These are phyloP conservation scores for Nomia melanderi DNA, from an alignment of 1,140 invertebrate species.

Conservation along the genomic window DNA sequence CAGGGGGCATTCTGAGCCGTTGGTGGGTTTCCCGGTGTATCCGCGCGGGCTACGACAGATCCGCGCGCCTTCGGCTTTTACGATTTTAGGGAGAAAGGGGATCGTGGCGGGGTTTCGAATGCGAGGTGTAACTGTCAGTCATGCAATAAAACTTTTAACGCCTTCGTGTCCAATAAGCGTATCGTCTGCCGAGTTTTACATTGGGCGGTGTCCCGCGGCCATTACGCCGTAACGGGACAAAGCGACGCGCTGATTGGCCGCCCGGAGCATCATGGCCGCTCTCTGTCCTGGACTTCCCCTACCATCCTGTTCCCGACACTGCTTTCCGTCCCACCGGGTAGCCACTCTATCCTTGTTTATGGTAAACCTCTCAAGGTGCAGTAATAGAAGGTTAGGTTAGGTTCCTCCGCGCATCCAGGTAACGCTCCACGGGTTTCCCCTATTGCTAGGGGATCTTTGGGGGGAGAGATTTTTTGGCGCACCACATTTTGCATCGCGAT, in stretches of 20 bases:
- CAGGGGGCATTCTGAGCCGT: conserved; percentile 67
- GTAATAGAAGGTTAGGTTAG: conserved; percentile 14
- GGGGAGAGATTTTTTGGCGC: background rate
- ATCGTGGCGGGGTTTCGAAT: conserved; percentile 55
- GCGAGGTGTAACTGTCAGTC: conserved; percentile 75
- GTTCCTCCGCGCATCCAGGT: conserved; percentile 31
- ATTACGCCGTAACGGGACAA: conserved; percentile 74
- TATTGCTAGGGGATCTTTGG: background rate
- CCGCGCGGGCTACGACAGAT: conserved; percentile 37
- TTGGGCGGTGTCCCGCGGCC: conserved; percentile 77
- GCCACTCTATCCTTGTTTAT: conserved; percentile 44
- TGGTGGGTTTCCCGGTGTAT: conserved; percentile 55
- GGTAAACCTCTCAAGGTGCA: conserved; percentile 26
- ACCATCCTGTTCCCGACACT: conserved; percentile 14
- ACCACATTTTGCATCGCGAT: background rate
- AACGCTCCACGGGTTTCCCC: conserved; percentile 16
- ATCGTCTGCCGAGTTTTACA: conserved; percentile 68
- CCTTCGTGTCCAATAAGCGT: conserved; percentile 75
- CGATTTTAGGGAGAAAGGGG: conserved; percentile 61
- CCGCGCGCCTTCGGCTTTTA: conserved; percentile 70
- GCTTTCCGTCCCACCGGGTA: conserved; percentile 49
- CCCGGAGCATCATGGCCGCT: conserved; percentile 76
- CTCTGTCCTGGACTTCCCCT: conserved; percentile 57
- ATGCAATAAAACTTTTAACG: conserved; percentile 78
- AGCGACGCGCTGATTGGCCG: conserved; percentile 69